Base-by-base conservation (phyloP, 2,888 invertebrate genomes). In the Phortica okadai region DNA sequence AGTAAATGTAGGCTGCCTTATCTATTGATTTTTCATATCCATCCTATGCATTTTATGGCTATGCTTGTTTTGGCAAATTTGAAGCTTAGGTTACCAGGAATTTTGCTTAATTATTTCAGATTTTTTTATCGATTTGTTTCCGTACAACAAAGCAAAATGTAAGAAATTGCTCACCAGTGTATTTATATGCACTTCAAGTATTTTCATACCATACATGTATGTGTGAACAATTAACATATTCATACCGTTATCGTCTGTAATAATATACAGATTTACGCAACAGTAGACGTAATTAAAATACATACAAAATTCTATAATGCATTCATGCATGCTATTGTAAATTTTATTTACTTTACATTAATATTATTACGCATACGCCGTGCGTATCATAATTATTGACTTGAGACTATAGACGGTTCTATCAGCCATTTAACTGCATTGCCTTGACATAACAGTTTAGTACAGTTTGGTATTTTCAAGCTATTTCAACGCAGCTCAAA, bases 211-310 rank as follows among this genome's bases (percentile, higher is more conserved):
- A 10, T 62, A 3, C 16, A 16, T 59, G 8, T 6, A 25, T 62
- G 62, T 72, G 11, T 41, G 42, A 64, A 74, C 86, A 86, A 86
- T 87, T 87, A 80, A 87, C 83, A 80, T 81, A 56, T 76, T 69
- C 66, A 50, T 74, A 25, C 74, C 66, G 75, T 25, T 42, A 62
- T 16, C 10, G 50, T 44, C 16, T 44, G 41, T n/a, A 76, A 62
- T 50, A 45, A 33, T 72, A 14, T 50, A 50, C 44, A 74, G 64
- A 42, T 74, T 62, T 50, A 74, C 69, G 33, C 78, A 73, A 73
- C 74, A 67, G 75, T 66, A 50, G 74, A 81, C 82, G 83, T 87
- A 86, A 86, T 85, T 85, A 87, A 87, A 86, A 81, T 84, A 81
- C 83, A 82, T 82, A 16, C 41, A 69, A 6, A 69, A 21, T 41